Evolutionary conservation across 2,113 vertebrate genomes (phyloP).

Genomic region (Diphyllodes magnificus): DNA sequence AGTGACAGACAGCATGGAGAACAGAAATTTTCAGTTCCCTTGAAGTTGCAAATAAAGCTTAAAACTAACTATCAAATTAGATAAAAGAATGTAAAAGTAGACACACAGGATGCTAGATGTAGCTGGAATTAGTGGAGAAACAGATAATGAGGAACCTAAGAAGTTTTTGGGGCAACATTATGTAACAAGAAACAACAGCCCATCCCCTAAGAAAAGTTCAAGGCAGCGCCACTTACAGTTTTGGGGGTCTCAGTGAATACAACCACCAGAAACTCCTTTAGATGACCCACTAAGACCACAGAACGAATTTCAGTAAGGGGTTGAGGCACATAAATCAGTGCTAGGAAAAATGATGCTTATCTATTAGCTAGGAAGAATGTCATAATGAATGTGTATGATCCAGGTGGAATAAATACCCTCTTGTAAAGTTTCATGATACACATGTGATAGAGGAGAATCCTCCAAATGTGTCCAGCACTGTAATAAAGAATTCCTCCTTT

Average conservation of each 20-base stretch:
- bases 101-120: not conserved
- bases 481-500: not conserved
- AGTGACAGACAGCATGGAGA: not conserved
- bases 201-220: not conserved
- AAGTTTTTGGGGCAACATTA: not conserved
- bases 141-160: not conserved
- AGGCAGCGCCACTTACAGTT: not conserved
- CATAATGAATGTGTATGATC: not conserved
- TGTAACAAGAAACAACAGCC: not conserved
- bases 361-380: not conserved
- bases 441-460: not conserved
- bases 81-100: not conserved
- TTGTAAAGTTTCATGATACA: not conserved
- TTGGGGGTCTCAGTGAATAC: not conserved
- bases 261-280: not conserved
- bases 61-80: not conserved
- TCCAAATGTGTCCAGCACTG: fast-evolving
- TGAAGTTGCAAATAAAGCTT: not conserved
- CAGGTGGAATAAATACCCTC: not conserved
- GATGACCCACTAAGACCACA: not conserved
- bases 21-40: not conserved
- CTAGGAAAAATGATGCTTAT: not conserved
- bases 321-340: not conserved
- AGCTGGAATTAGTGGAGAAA: not conserved
- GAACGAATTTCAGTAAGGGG: not conserved